Conservation (phyloP, 2,113 vertebrate species). For the Chionis minor region DNA sequence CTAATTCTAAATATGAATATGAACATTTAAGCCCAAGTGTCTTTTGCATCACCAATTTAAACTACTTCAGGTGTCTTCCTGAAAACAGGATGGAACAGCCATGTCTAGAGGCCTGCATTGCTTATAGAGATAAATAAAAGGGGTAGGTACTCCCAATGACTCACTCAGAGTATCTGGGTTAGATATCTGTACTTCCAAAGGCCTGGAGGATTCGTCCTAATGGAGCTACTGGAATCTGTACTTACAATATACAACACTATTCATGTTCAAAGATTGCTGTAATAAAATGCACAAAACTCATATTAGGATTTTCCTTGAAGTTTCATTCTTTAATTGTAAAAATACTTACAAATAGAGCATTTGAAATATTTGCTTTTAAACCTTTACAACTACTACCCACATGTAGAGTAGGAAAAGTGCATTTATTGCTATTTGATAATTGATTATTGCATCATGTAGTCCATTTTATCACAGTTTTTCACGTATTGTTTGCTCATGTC, state of each 20-base stretch:
- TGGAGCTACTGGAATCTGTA: background rate
- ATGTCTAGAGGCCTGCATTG: background rate
- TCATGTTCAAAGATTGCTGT: background rate
- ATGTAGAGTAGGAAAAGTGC: background rate
- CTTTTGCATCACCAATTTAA: constrained; percentile 40
- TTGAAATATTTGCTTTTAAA: background rate
- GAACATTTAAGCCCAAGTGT: constrained; percentile 24
- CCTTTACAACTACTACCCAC: background rate
- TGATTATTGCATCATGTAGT: background rate
- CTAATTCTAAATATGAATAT: constrained; percentile 43
- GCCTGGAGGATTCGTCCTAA: background rate
- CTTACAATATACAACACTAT: background rate
- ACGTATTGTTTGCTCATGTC: background rate
- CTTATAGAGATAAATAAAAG: background rate
- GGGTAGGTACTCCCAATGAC: background rate
- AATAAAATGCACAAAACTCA: background rate
- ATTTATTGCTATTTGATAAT: background rate
- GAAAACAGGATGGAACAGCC: background rate
- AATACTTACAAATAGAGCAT: background rate
- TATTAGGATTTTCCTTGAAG: background rate
- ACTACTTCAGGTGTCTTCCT: constrained; percentile 28
- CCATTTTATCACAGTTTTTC: background rate
- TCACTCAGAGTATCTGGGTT: background rate
- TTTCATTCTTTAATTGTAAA: background rate
- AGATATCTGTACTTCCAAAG: background rate